Base-by-base conservation (phyloP, 2,888 invertebrate genomes). In the Drosophila demipolita region DNA sequence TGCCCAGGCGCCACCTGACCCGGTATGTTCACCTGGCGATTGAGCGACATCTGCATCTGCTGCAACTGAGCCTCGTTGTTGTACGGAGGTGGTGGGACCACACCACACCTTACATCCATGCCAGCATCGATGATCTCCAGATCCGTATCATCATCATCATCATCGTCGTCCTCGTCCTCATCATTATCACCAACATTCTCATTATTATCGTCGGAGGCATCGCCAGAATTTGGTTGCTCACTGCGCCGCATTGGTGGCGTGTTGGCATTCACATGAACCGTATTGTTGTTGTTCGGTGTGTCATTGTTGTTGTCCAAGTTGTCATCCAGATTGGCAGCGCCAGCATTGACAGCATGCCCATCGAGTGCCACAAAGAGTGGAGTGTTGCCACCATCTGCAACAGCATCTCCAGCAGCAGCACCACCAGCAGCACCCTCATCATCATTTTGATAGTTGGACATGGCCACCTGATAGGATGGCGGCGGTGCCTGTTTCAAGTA, bases 401-500 rank as follows among this genome's bases (percentile, higher is more conserved):
- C 62, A 32, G 62, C 80, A 38, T 73, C 68, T 12, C 59, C 73
- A 33, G 69, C 62, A 33, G 76, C 26, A 7, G 32, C 54, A n/a
- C 62, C 83, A n/a, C 66, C 74, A 49, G 62, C 60, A 7, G 57
- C 61, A 6, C 69, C 76, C 5, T 78, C 81, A 15, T 87, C 86
- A 23, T 80, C 87, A 29, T 78, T 78, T n/a, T 83, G 79, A 66
- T 89, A 91, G 78, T 92, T 92, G 6, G 93, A 92, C 91, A 93
- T 94, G 73, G 95, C 95, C 50, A 94, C 95, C 88, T 95, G 95
- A 92, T 96, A 96, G 3, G 96, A 95, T 35, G 96, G 96, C 67
- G 96, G 96, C 45, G 96, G 96, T 6, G 95, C 95, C 90, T 96
- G 96, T 90, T 96, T 96, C 86, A 96, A 94, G 69, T 92, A 92